phyloP scores from a whole-genome alignment of 1,140 invertebrate species.

The Bacillus rossius region DNA sequence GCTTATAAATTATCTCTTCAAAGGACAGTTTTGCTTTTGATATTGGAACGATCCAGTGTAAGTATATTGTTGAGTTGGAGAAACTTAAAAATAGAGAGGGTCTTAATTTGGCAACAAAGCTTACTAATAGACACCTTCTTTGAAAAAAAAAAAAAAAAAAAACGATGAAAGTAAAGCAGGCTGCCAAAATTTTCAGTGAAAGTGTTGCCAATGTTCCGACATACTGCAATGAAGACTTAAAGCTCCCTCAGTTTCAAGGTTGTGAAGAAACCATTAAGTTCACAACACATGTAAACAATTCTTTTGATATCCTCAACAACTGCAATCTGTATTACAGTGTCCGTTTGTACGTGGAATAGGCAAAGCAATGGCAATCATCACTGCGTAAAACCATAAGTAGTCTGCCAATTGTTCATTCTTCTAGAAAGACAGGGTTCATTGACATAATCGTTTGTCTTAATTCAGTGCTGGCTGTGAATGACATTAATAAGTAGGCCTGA shows the following conservation, averaged over 20 bases:
- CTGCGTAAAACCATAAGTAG: too few relatives aligned
- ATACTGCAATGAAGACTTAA: conserved; percentile 19
- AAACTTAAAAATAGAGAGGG: conserved; percentile 22
- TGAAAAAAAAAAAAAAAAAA: conserved; percentile 24
- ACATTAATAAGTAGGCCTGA: background rate
- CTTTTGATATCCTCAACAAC: conserved; percentile 32
- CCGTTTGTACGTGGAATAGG: too few relatives aligned
- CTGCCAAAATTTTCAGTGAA: conserved; percentile 28
- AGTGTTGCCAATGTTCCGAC: conserved; percentile 26
- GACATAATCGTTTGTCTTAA: background rate
- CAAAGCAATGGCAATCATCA: too few relatives aligned
- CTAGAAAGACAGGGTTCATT: conserved; percentile 4
- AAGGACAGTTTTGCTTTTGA: conserved; percentile 13
- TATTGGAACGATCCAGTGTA: conserved; percentile 21
- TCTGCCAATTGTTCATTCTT: too few relatives aligned
- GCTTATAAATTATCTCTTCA: background rate
- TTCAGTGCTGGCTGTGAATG: background rate
- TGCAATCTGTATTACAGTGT: conserved; percentile 14
- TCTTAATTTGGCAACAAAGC: conserved; percentile 27
- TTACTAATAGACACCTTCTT: conserved; percentile 24
- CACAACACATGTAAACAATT: conserved; percentile 24
- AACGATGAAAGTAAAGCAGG: conserved; percentile 32
- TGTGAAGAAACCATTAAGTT: conserved; percentile 15
- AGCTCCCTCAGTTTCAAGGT: conserved; percentile 23
- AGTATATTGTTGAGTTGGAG: conserved; percentile 19